Evolutionary conservation across 2,888 invertebrate genomes (phyloP).

Genomic region (Lasioglossum marginatum): DNA sequence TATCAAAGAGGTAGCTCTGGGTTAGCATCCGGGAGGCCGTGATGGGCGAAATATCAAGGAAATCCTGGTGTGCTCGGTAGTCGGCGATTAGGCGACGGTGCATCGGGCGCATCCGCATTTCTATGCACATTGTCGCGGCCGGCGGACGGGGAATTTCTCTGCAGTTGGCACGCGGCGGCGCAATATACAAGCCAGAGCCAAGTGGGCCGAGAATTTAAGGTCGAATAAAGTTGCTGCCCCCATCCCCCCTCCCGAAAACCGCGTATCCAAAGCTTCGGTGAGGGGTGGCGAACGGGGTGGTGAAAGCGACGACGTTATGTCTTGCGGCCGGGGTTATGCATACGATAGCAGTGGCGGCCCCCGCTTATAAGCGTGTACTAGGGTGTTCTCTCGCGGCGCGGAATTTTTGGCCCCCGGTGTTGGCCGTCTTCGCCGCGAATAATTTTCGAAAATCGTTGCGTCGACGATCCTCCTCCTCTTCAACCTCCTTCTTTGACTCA

Average conservation of each 20-base stretch:
- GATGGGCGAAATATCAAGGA: slow-evolving; percentile 35
- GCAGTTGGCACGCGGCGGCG: slow-evolving; percentile 61
- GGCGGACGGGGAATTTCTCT: slow-evolving; percentile 44
- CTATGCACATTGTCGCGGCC: slow-evolving; percentile 63
- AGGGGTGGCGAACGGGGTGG: slow-evolving; percentile 34
- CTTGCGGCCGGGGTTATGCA: slow-evolving; percentile 60
- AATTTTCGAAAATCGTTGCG: slow-evolving; percentile 63
- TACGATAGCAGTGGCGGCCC: slow-evolving; percentile 67
- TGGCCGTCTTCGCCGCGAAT: slow-evolving; percentile 46
- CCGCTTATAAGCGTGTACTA: slow-evolving; percentile 8
- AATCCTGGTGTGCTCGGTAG: slow-evolving; percentile 17
- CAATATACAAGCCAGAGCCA: slow-evolving; percentile 68
- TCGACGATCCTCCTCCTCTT: slow-evolving; percentile 34
- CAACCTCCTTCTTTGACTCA: neutral
- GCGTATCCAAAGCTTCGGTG: slow-evolving; percentile 45
- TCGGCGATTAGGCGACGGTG: slow-evolving; percentile 51
- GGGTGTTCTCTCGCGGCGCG: neutral
- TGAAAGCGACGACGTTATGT: slow-evolving; percentile 44
- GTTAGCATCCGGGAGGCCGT: neutral
- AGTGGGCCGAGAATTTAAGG: slow-evolving; percentile 78
- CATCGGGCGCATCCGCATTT: slow-evolving; percentile 59
- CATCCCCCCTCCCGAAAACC: slow-evolving; percentile 35
- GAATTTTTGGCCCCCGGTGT: slow-evolving; percentile 51
- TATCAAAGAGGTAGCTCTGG: neutral
- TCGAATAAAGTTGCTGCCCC: slow-evolving; percentile 76